Conservation (phyloP, 92 coral and sea anemone genomes). For the Paramuricea clavata region DNA sequence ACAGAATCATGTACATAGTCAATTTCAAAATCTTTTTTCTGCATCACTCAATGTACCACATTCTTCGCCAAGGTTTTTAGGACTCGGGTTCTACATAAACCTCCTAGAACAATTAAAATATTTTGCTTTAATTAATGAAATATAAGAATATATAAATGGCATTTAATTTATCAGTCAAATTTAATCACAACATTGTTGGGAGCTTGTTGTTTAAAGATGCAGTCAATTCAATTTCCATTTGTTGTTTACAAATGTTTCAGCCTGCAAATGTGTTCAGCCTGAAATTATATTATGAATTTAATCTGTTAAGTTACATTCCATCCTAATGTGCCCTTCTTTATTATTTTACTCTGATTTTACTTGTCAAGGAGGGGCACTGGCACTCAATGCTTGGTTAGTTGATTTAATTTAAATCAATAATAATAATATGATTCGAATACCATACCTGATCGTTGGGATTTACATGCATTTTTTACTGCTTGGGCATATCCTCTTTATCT, state of each 20-base stretch:
- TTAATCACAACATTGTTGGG: too few relatives aligned
- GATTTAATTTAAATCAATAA: too few relatives aligned
- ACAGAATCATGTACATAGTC: constrained; percentile 41
- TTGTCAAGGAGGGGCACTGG: too few relatives aligned
- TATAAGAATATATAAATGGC: background rate
- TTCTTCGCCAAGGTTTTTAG: constrained; percentile 47
- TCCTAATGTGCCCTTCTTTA: too few relatives aligned
- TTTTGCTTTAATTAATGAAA: background rate
- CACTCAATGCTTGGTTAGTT: too few relatives aligned
- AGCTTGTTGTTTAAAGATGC: too few relatives aligned
- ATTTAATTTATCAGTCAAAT: background rate
- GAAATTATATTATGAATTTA: background rate
- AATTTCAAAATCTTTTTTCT: constrained; percentile 55
- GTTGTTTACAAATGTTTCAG: too few relatives aligned
- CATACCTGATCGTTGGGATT: constrained; percentile 72
- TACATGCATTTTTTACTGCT: constrained; percentile 66
- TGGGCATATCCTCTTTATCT: constrained; percentile 66
- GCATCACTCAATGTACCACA: constrained; percentile 60
- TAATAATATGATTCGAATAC: too few relatives aligned
- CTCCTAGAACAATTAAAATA: constrained; percentile 17
- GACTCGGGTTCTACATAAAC: constrained; percentile 66
- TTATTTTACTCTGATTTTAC: too few relatives aligned
- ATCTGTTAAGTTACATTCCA: too few relatives aligned
- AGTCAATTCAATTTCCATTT: too few relatives aligned
- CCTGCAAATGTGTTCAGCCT: too few relatives aligned